phyloP scores from a whole-genome alignment of 2,888 invertebrate genomes.

The Cactoblastis cactorum region DNA sequence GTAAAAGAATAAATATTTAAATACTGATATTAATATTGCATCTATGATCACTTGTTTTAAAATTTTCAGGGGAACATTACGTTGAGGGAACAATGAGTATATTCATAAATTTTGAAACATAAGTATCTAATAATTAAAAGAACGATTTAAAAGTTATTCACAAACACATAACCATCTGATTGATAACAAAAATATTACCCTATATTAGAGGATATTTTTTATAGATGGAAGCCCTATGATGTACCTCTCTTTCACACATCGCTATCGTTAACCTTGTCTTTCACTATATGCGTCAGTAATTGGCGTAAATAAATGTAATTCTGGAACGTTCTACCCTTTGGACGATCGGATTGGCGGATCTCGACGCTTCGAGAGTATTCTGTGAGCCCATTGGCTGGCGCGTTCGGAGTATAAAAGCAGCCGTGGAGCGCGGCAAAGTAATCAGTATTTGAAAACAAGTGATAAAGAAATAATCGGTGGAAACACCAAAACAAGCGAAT shows the following conservation, averaged over 20 bases:
- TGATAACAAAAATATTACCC: not conserved
- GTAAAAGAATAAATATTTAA: too few relatives aligned
- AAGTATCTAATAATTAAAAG: too few relatives aligned
- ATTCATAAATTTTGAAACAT: too few relatives aligned
- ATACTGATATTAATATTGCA: too few relatives aligned
- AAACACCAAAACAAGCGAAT: slow-evolving; percentile 29
- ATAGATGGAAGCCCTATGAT: not conserved
- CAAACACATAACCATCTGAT: too few relatives aligned
- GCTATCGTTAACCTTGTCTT: slow-evolving; percentile 27
- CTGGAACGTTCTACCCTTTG: slow-evolving; percentile 39
- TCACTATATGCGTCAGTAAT: not conserved
- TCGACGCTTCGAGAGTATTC: slow-evolving; percentile 45
- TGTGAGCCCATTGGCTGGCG: slow-evolving; percentile 39
- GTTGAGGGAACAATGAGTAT: too few relatives aligned
- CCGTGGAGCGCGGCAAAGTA: slow-evolving; percentile 47
- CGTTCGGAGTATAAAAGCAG: slow-evolving; percentile 39
- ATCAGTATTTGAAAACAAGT: slow-evolving; percentile 57
- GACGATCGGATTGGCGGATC: slow-evolving; percentile 39
- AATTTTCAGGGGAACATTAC: too few relatives aligned
- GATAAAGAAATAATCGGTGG: slow-evolving; percentile 36
- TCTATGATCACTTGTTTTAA: too few relatives aligned
- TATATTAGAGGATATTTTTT: not conserved
- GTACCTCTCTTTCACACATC: slow-evolving; percentile 24
- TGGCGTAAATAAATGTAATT: slow-evolving; percentile 19
- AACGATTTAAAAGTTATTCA: too few relatives aligned